Conservation (phyloP, 2,113 vertebrate genomes). For the Pelvicachromis taeniatus region DNA sequence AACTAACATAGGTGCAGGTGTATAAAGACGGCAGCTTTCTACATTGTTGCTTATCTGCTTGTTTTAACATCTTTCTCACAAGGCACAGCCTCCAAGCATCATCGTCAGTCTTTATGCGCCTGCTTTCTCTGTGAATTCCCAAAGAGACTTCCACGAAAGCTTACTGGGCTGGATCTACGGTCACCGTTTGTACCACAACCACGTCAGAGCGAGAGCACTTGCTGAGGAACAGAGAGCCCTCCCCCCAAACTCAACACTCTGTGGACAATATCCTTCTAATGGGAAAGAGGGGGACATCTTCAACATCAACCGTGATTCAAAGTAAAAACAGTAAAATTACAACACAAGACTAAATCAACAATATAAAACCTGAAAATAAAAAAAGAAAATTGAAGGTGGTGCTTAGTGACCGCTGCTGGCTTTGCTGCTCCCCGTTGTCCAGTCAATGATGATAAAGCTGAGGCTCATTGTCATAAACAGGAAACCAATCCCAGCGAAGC, state of each 20-base stretch:
- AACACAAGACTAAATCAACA: conserved; percentile 41
- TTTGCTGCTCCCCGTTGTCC: conserved; percentile 80
- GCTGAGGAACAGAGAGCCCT: neutral
- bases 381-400: neutral
- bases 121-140: conserved; percentile 12
- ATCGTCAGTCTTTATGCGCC: neutral
- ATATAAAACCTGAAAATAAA: conserved; percentile 33
- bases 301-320: conserved; percentile 36
- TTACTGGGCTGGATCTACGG: neutral
- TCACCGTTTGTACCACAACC: conserved; percentile 5
- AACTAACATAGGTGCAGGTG: neutral
- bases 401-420: conserved; percentile 85
- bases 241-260: neutral
- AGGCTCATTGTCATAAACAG: conserved; percentile 98
- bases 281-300: conserved; percentile 46
- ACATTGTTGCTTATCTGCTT: neutral
- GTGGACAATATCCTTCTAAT: conserved; percentile 5
- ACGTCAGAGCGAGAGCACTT: neutral
- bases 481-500: conserved; percentile 88
- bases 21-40: conserved; percentile 5
- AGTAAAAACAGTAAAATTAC: conserved; percentile 50
- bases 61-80: conserved; percentile 2
- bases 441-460: conserved; percentile 97
- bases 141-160: conserved; percentile 8
- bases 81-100: conserved; percentile 47